phyloP scores from a whole-genome alignment of 2,113 vertebrate species.

The Budorcas taxicolor region DNA sequence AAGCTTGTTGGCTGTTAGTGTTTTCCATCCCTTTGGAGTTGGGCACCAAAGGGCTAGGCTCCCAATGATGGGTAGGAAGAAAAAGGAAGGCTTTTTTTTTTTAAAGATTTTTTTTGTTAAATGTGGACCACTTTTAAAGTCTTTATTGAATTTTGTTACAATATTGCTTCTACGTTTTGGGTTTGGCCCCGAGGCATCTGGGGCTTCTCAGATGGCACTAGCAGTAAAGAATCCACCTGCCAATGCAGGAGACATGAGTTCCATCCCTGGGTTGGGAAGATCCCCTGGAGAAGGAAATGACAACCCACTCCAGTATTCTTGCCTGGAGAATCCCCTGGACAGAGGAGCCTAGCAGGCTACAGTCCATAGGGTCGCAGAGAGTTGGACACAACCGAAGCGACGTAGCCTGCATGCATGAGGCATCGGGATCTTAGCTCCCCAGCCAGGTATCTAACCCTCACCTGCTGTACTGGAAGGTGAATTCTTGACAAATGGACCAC shows the following conservation, averaged over 20 bases:
- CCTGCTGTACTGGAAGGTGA: background rate
- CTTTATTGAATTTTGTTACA: background rate
- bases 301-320: background rate
- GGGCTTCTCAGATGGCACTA: background rate
- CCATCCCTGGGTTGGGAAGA: background rate
- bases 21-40: background rate
- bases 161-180: background rate
- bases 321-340: background rate
- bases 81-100: background rate
- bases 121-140: background rate
- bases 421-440: background rate
- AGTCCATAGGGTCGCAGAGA: background rate
- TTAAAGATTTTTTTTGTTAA: background rate
- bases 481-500: background rate
- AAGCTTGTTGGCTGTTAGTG: background rate
- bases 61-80: background rate
- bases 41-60: background rate
- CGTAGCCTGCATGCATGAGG: background rate
- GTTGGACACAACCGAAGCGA: background rate
- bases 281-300: background rate
- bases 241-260: background rate
- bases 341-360: background rate
- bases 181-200: background rate
- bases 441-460: background rate
- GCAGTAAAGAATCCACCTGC: background rate